Conservation (phyloP, 1,140 invertebrate species). For the Atta cephalotes region DNA sequence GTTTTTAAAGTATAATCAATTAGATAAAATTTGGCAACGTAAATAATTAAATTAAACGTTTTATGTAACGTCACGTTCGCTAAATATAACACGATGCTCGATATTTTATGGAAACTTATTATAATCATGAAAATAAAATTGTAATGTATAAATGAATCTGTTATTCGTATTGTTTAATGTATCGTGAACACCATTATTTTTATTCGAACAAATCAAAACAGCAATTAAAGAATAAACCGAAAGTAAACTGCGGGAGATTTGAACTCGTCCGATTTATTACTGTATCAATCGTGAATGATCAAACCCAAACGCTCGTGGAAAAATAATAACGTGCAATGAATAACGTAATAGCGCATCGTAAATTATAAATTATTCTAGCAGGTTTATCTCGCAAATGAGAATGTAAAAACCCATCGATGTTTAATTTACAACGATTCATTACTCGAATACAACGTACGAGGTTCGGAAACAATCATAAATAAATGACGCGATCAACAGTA, state of each 20-base stretch:
- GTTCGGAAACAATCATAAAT: constrained; percentile 47
- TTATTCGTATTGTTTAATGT: not conserved
- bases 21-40: not conserved
- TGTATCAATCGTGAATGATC: not conserved
- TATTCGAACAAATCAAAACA: not conserved
- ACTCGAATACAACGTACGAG: constrained; percentile 11
- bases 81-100: not conserved
- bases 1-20: not conserved
- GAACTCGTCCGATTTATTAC: not conserved
- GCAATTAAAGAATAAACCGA: not conserved
- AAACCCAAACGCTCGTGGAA: constrained; percentile 6
- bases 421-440: constrained; percentile 48
- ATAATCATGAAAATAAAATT: not conserved
- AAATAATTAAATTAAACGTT: not conserved
- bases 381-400: constrained; percentile 13
- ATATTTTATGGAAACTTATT: constrained; percentile 10
- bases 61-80: constrained; percentile 2
- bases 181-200: not conserved
- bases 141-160: not conserved
- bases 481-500: constrained; percentile 51
- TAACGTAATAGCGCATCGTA: constrained; percentile 20
- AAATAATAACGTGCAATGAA: constrained; percentile 17
- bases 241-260: not conserved
- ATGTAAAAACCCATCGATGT: constrained; percentile 46
- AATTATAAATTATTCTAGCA: constrained; percentile 50